Conservation (phyloP, 2,888 invertebrate genomes). For the Euspilapteryx auroguttella region DNA sequence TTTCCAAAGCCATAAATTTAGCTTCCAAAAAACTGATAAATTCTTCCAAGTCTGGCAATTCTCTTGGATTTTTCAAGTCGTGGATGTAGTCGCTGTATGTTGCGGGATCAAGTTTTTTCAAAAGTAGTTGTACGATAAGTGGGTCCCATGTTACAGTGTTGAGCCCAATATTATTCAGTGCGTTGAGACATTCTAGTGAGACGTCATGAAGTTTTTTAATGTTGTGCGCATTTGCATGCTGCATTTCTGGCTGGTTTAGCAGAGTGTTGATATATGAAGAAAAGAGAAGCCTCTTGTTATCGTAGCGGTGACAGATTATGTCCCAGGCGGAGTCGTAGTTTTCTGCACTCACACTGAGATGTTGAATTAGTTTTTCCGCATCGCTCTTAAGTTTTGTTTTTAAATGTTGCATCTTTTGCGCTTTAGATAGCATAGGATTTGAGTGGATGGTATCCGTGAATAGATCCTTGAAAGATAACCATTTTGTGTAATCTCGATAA, state of each 20-base stretch:
- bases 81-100: constrained; percentile 8
- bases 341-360: constrained; percentile 10
- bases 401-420: constrained; percentile 11
- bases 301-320: constrained; percentile 9
- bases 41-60: constrained; percentile 7
- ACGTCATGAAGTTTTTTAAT: constrained; percentile 2
- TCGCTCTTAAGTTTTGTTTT: constrained; percentile 1
- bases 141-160: constrained; percentile 9
- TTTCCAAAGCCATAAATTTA: constrained; percentile 7
- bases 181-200: constrained; percentile 5
- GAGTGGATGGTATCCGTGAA: constrained; percentile 8
- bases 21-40: constrained; percentile 7
- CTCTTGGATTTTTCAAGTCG: constrained; percentile 5
- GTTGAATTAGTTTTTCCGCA: constrained; percentile 3
- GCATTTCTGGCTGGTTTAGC: neutral
- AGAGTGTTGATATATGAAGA: constrained; percentile 1
- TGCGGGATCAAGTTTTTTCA: constrained; percentile 6
- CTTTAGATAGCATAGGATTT: constrained; percentile 7
- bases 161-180: constrained; percentile 9
- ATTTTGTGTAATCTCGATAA: neutral
- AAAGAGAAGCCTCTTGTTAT: constrained; percentile 2
- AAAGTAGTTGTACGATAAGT: constrained; percentile 6
- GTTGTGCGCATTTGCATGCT: constrained; percentile 1
- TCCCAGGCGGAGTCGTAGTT: constrained; percentile 10
- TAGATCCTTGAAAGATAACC: neutral